phyloP scores from a whole-genome alignment of 2,113 vertebrate genomes.

The Coryphaenoides rupestris region DNA sequence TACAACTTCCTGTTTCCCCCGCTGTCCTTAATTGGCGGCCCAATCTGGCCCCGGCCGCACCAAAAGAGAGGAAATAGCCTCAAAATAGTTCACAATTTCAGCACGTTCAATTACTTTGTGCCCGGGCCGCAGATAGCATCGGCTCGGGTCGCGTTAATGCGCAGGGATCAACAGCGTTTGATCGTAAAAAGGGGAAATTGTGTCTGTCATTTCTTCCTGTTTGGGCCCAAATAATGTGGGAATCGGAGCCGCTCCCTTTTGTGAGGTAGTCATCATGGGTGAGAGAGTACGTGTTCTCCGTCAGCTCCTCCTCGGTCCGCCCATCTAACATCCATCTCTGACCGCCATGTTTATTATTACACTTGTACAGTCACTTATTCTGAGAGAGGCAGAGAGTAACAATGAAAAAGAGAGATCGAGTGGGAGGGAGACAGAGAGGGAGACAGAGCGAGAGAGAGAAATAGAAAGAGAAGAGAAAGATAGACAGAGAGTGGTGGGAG shows the following conservation, averaged over 20 bases:
- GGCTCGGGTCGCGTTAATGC: constrained; percentile 62
- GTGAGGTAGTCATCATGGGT: constrained; percentile 29
- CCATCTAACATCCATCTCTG: constrained; percentile 60
- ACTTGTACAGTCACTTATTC: constrained; percentile 56
- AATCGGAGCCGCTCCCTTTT: constrained; percentile 43
- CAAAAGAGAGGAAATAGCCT: constrained; percentile 75
- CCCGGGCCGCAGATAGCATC: constrained; percentile 71
- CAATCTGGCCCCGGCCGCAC: constrained; percentile 64
- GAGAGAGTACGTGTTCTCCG: constrained; percentile 70
- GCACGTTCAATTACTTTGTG: constrained; percentile 71
- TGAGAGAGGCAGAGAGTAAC: too few relatives aligned
- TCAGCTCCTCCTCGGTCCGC: constrained; percentile 64
- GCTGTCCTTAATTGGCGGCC: constrained; percentile 71
- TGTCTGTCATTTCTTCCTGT: constrained; percentile 80
- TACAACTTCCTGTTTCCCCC: constrained; percentile 81
- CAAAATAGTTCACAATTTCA: constrained; percentile 75
- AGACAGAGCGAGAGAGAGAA: too few relatives aligned
- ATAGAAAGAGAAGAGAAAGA: too few relatives aligned
- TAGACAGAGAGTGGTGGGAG: too few relatives aligned
- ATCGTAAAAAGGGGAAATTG: constrained; percentile 72
- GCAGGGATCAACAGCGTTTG: constrained; percentile 69
- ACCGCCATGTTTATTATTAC: constrained; percentile 68
- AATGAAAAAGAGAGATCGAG: too few relatives aligned
- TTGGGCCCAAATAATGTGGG: constrained; percentile 71
- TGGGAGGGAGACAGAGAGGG: too few relatives aligned